Evolutionary conservation across 2,797 vertebrate species (phyloP).

Genomic region (Xenops minutus): DNA sequence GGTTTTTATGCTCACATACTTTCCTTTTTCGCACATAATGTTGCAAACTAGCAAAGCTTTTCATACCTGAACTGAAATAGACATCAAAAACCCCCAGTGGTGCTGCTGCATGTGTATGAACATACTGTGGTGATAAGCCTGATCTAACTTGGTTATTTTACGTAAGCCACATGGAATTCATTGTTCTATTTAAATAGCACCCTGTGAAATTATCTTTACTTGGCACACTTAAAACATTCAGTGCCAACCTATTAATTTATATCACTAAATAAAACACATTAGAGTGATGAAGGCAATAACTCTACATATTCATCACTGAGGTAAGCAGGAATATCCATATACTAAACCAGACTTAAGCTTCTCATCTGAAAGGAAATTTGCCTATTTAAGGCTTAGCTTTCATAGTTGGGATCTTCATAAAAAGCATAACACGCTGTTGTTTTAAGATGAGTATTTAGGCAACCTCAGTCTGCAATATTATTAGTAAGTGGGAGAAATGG

Average conservation of each 20-base stretch:
- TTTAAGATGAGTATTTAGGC: background rate
- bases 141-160: background rate
- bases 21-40: background rate
- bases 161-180: background rate
- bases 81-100: rapidly evolving
- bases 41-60: background rate
- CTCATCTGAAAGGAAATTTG: background rate
- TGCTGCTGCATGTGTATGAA: background rate
- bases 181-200: background rate
- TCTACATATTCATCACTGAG: background rate
- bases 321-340: background rate
- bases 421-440: background rate
- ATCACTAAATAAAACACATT: background rate
- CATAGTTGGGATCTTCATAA: background rate
- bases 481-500: background rate
- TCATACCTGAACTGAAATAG: background rate
- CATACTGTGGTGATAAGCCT: background rate
- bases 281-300: background rate
- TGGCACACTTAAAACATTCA: background rate
- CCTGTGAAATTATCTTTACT: background rate
- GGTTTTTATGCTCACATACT: background rate
- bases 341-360: background rate
- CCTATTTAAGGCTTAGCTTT: background rate
- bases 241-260: background rate
- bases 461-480: background rate